These are phyloP conservation scores for Gadopsis marmoratus DNA, from an alignment of 2,797 vertebrate genomes.

Conservation along the genomic window DNA sequence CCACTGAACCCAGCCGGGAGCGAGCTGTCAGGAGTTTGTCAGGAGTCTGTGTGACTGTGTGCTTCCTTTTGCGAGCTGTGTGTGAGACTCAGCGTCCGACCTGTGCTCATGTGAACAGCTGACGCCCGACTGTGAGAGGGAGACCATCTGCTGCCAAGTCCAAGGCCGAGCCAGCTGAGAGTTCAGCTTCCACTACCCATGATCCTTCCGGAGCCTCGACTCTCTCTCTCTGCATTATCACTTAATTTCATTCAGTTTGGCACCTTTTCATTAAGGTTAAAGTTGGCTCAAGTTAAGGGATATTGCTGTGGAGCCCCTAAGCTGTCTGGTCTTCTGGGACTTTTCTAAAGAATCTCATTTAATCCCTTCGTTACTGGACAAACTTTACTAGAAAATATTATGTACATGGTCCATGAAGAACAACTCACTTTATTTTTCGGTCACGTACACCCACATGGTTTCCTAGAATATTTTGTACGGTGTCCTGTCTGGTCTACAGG, in stretches of 20 bases:
- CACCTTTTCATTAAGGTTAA: conserved; percentile 8
- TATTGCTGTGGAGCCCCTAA: not conserved
- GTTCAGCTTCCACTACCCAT: conserved; percentile 45
- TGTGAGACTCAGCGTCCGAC: conserved; percentile 37
- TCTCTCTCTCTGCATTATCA: conserved; percentile 19
- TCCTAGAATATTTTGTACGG: too few relatives aligned
- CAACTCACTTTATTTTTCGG: too few relatives aligned
- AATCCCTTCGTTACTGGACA: not conserved
- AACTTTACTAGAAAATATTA: not conserved
- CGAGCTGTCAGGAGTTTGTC: conserved; percentile 19
- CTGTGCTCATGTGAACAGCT: conserved; percentile 70
- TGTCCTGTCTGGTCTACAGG: too few relatives aligned
- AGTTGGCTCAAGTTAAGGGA: not conserved
- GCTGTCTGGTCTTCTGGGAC: not conserved
- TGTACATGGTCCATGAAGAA: too few relatives aligned
- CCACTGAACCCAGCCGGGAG: conserved; percentile 10
- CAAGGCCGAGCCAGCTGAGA: conserved; percentile 60
- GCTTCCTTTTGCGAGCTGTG: conserved; percentile 37
- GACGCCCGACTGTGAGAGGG: conserved; percentile 67
- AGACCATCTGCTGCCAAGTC: conserved; percentile 77
- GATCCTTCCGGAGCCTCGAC: conserved; percentile 28
- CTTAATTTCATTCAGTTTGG: not conserved
- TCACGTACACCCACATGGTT: too few relatives aligned
- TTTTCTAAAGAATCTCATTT: not conserved
- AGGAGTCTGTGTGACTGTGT: conserved; percentile 28